Base-by-base conservation (phyloP, 2,113 vertebrate genomes). In the Myotis yumanensis region DNA sequence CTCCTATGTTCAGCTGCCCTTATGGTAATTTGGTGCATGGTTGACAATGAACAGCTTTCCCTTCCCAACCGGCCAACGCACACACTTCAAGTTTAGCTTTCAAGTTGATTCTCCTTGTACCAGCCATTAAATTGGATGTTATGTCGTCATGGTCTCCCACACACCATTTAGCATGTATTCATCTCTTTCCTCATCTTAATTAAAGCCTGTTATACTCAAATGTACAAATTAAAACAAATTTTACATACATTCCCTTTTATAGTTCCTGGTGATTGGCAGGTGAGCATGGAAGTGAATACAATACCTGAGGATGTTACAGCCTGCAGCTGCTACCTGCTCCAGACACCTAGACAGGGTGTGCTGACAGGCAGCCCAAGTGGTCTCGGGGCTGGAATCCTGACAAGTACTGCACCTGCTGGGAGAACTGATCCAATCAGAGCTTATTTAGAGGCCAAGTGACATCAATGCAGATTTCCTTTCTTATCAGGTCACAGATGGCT, bases 221-320 rank as follows among this genome's bases (percentile, higher is more conserved):
- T 40, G 68, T 43, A 89, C 95, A 94, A 92, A 92, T 82, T 54
- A 89, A 94, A 93, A 86, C 86, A 51, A 57, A 96, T 59, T 90
- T 89, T 82, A 73, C 72, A 3, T 8, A 3, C 40, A 22, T 87
- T 32, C 66, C 85, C 85, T 79, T 8, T 37, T 72, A 77, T 48
- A 15, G n/a, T 71, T 59, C 14, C 93, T 84, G 16, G 85, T 3
- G 11, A 64, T 90, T 77, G 93, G 89, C 89, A 72, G 16, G 72
- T 86, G 86, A 86, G 52, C 89, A 0, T 7, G n/a, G 62, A 57
- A 80, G 69, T 75, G 25, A 86, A 66, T 35, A 17, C 3, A 2
- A 11, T 30, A 66, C 46, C 25, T 7, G 93, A 82, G 85, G 54
- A 71, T 8, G 10, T 30, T 48, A 92, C 85, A 71, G 79, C 59